Evolutionary conservation across 2,888 invertebrate species (phyloP).

Genomic region (Gastrophysa polygoni): DNA sequence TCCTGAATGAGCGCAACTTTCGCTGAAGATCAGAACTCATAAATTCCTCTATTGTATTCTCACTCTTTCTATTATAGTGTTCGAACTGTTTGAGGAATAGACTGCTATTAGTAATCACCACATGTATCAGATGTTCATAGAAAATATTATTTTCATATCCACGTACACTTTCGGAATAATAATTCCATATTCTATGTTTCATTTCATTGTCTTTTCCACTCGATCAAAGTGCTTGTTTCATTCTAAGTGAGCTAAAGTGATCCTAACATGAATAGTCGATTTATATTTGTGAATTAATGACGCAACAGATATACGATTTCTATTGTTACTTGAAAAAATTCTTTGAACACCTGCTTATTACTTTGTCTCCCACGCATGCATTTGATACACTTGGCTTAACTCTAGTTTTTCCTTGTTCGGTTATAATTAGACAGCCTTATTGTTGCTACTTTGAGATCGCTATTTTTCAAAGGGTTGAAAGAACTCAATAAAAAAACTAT

Average conservation of each 20-base stretch:
- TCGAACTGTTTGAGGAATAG: too few relatives aligned
- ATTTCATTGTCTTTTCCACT: not conserved
- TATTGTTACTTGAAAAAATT: constrained; percentile 46
- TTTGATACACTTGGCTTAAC: constrained; percentile 40
- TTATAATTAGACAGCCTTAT: constrained; percentile 19
- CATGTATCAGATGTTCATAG: too few relatives aligned
- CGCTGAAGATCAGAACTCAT: too few relatives aligned
- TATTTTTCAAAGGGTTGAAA: too few relatives aligned
- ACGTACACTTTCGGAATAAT: too few relatives aligned
- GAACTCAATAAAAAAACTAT: too few relatives aligned
- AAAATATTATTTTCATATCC: too few relatives aligned
- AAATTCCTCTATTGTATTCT: too few relatives aligned
- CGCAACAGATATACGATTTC: constrained; percentile 49
- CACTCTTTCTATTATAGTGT: too few relatives aligned
- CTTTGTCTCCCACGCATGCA: constrained; percentile 44
- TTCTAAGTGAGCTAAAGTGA: not conserved
- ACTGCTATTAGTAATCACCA: too few relatives aligned
- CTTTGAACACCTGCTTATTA: constrained; percentile 48
- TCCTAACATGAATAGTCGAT: constrained; percentile 48
- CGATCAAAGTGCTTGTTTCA: not conserved
- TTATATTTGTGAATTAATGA: constrained; percentile 46
- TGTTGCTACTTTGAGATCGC: not conserved
- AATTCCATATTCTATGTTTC: too few relatives aligned
- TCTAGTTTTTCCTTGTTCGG: constrained; percentile 26
- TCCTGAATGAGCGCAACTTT: too few relatives aligned